phyloP scores from a whole-genome alignment of 2,888 invertebrate species.

The Ennomos quercinarius region DNA sequence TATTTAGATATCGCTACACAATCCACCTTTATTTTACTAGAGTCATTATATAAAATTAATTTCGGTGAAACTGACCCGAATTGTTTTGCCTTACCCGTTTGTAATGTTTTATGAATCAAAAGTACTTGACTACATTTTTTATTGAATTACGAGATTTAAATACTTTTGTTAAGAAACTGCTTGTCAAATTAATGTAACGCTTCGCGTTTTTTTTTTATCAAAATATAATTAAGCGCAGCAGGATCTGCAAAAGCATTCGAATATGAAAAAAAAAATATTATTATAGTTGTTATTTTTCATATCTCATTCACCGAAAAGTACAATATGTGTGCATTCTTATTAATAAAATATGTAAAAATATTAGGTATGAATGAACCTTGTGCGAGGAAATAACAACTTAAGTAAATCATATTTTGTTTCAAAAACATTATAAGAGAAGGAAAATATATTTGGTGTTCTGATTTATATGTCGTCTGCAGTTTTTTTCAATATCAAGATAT shows the following conservation, averaged over 20 bases:
- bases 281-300: conserved; percentile 39
- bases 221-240: conserved; percentile 36
- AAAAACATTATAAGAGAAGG: conserved; percentile 11
- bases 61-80: not conserved
- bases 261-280: conserved; percentile 38
- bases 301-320: conserved; percentile 63
- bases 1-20: no score
- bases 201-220: conserved; percentile 3
- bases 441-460: conserved; percentile 28
- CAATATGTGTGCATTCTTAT: conserved; percentile 63
- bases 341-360: conserved; percentile 43
- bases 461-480: conserved; percentile 23
- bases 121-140: not conserved
- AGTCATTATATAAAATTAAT: not conserved
- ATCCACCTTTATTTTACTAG: not conserved
- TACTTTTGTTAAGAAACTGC: not conserved
- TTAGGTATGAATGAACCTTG: conserved; percentile 41
- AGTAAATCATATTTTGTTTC: conserved; percentile 30
- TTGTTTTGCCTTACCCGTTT: not conserved
- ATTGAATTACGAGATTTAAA: not conserved
- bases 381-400: conserved; percentile 23
- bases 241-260: conserved; percentile 47
- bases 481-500: conserved; percentile 17
- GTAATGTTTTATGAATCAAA: conserved; percentile 1
- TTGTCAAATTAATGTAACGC: not conserved